Percentiles rank a stretch among this genome's conserved stretches.
Evolutionary conservation across 2,888 invertebrate species (phyloP).

Genomic region (Leucania comma): DNA sequence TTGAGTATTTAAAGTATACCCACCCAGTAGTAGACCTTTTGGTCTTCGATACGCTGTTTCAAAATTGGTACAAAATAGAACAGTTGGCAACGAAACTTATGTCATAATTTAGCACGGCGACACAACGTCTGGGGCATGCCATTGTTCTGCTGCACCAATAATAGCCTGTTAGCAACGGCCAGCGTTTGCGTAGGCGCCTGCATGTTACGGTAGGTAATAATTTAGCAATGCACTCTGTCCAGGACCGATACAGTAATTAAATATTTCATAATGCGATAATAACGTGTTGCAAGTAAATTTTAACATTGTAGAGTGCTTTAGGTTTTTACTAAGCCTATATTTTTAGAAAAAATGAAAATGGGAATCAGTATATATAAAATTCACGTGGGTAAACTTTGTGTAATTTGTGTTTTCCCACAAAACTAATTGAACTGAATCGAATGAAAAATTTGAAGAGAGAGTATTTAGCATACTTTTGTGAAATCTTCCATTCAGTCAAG

Average conservation of each 20-base stretch:
- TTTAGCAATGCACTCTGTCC: conserved; percentile 38
- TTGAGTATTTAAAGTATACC: background rate
- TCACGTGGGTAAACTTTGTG: too few relatives aligned
- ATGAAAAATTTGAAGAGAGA: background rate
- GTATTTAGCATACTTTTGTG: background rate
- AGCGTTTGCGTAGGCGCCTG: conserved; percentile 71
- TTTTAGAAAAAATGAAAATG: background rate
- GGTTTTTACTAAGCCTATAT: background rate
- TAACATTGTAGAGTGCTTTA: background rate
- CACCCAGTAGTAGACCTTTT: too few relatives aligned
- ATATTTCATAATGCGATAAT: conserved; percentile 1
- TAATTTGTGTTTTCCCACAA: background rate
- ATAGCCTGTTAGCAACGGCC: conserved; percentile 70
- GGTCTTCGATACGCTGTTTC: conserved; percentile 10
- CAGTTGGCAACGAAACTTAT: conserved; percentile 79
- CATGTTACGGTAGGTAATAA: conserved; percentile 39
- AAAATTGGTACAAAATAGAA: conserved; percentile 64
- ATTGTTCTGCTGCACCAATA: conserved; percentile 83
- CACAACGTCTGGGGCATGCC: conserved; percentile 83
- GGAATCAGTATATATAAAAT: conserved; percentile 1
- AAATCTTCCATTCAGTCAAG: conserved; percentile 30
- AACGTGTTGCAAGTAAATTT: conserved; percentile 5
- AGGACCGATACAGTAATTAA: conserved; percentile 11
- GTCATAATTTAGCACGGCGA: conserved; percentile 83
- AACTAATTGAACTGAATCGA: background rate